Base-by-base conservation (phyloP, 2,113 vertebrate genomes). In the Carlito syrichta region DNA sequence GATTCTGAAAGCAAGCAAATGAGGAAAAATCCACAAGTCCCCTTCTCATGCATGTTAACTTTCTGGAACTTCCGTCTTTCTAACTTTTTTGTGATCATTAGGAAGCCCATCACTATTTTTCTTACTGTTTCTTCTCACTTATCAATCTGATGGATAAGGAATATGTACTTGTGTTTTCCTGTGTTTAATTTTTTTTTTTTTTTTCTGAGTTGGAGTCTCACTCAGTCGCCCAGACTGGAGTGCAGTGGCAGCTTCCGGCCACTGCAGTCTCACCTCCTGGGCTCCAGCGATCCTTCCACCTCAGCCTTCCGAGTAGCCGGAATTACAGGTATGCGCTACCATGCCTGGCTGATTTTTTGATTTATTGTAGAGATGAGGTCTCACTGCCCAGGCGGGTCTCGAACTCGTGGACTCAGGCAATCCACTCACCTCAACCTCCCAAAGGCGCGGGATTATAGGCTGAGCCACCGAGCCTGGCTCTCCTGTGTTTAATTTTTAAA, bases 1-100 rank as follows among this genome's bases (percentile, higher is more conserved):
- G 35, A 74, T 56, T 93, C 97, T 94, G 50, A 78, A 93, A 96
- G 14, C 19, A 95, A 95, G 58, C 32, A 95, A 52, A 92, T 17
- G 56, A 90, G 22, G 56, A 79, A 52, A 86, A 45, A 66, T 14
- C 11, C 54, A 22, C 27, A 56, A 45, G 38, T 62, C 32, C 5
- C 27, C 48, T 27, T 86, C 22, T 19, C 8, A 23, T 63, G 40
- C 50, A 5, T 20, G 38, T 14, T 54, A 90, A 87, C 22, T 68
- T 88, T 62, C 30, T 43, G 40, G 23, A 35, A 52, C 66, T 82
- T 89, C 10, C 58, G 20, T 89, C 35, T 17, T n/a, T n/a, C n/a
- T n/a, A n/a, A n/a, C n/a, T n/a, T n/a, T n/a, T n/a, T 69, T 71
- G 52, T 32, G 52, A 60, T 48, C 17, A 58, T 20, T 17, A 32